phyloP scores from a whole-genome alignment of 2,113 vertebrate species.

The Nicator chloris region DNA sequence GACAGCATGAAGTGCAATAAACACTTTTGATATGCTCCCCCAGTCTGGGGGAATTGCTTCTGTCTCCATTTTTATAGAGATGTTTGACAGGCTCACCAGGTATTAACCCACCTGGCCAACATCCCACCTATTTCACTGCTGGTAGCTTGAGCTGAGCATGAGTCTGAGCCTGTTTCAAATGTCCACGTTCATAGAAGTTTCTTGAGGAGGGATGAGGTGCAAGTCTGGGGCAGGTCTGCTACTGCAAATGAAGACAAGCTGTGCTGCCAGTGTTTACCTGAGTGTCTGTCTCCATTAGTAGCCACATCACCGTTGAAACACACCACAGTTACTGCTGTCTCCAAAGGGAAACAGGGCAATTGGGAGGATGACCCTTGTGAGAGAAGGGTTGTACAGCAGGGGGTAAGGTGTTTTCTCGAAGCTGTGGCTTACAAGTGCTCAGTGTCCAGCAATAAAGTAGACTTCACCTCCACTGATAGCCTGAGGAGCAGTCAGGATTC shows the following conservation, averaged over 20 bases:
- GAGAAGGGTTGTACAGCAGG: background rate
- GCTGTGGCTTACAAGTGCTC: background rate
- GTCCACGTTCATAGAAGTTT: rapidly evolving
- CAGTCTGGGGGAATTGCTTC: background rate
- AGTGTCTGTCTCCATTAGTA: background rate
- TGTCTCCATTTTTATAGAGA: background rate
- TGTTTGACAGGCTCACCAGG: background rate
- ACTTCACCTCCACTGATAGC: background rate
- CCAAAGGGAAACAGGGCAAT: background rate
- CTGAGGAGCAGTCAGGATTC: background rate
- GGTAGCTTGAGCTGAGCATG: background rate
- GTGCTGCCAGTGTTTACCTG: background rate
- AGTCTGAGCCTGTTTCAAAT: background rate
- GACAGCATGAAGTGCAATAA: background rate
- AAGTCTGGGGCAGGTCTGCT: background rate
- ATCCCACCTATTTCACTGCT: background rate
- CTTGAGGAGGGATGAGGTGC: background rate
- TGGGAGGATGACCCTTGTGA: background rate
- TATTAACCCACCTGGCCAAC: rapidly evolving
- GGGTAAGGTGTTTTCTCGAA: background rate
- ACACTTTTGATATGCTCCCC: background rate
- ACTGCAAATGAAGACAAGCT: background rate
- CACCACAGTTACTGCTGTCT: background rate
- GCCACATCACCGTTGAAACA: background rate
- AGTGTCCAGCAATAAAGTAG: background rate